Evolutionary conservation across 2,888 invertebrate species (phyloP).

Genomic region (Lepetodrilus schrolli): DNA sequence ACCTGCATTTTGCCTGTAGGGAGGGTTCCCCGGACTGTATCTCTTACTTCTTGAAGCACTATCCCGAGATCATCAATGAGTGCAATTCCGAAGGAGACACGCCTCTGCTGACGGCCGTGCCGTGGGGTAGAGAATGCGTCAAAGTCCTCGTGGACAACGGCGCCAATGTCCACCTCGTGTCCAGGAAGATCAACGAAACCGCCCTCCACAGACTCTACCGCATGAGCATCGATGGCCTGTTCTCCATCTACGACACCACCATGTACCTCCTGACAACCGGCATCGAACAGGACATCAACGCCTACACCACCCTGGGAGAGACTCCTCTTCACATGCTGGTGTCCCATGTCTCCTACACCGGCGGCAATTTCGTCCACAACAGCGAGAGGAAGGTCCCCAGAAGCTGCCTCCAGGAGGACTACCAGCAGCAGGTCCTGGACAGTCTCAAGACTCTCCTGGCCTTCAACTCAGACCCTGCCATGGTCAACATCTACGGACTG

Average conservation of each 20-base stretch:
- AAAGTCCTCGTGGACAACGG: conserved; percentile 78
- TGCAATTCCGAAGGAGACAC: conserved; percentile 82
- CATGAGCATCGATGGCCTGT: conserved; percentile 65
- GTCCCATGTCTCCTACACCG: conserved; percentile 77
- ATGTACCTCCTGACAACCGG: conserved; percentile 83
- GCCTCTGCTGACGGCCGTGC: conserved; percentile 84
- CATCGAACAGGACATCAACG: conserved; percentile 82
- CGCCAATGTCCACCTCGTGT: conserved; percentile 82
- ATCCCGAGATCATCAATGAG: conserved; percentile 60
- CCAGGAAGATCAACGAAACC: conserved; percentile 83
- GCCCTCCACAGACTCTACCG: conserved; percentile 77
- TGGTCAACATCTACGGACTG: conserved; percentile 80
- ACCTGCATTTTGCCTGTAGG: conserved; percentile 73
- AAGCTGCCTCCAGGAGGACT: conserved; percentile 65
- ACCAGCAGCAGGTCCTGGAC: conserved; percentile 66
- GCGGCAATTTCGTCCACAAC: conserved; percentile 56
- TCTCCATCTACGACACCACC: conserved; percentile 81
- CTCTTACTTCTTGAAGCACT: conserved; percentile 63
- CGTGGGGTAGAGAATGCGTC: conserved; percentile 83
- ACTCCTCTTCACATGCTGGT: conserved; percentile 81
- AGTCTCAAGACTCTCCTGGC: conserved; percentile 65
- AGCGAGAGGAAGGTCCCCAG: conserved; percentile 76
- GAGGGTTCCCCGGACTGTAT: conserved; percentile 78
- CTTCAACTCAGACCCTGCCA: conserved; percentile 70
- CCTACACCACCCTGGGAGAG: conserved; percentile 83